These are phyloP conservation scores for Nymphalis c-album DNA, from an alignment of 2,888 invertebrate species.

Conservation along the genomic window DNA sequence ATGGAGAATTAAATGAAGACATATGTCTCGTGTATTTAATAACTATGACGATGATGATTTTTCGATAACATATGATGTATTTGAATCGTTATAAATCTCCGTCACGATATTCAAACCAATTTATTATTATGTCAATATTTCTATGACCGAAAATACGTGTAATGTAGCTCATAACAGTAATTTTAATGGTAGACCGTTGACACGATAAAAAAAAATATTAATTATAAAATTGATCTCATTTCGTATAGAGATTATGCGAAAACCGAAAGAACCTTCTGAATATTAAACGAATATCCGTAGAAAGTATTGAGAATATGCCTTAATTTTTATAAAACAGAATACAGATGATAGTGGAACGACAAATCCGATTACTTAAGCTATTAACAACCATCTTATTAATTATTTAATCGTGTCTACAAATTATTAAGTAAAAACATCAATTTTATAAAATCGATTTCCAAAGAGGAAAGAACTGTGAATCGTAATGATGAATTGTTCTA, in stretches of 20 bases:
- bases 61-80: not conserved
- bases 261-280: not conserved
- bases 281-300: constrained; percentile 20
- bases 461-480: not conserved
- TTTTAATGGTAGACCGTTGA: constrained; percentile 8
- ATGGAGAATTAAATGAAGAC: not conserved
- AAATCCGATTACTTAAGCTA: constrained; percentile 4
- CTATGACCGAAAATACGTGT: not conserved
- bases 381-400: not conserved
- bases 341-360: not conserved
- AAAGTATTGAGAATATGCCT: constrained; percentile 16
- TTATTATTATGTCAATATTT: not conserved
- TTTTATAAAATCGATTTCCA: not conserved
- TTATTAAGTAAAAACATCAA: not conserved
- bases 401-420: not conserved
- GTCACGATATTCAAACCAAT: not conserved
- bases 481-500: not conserved
- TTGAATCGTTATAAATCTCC: not conserved
- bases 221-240: constrained; percentile 3
- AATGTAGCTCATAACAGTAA: constrained; percentile 8
- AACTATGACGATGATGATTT: not conserved
- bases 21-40: not conserved
- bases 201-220: constrained; percentile 2
- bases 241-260: not conserved
- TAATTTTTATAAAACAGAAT: constrained; percentile 4